Evolutionary conservation across 2,888 invertebrate genomes (phyloP).

Genomic region (Chrysolina oricalcia): DNA sequence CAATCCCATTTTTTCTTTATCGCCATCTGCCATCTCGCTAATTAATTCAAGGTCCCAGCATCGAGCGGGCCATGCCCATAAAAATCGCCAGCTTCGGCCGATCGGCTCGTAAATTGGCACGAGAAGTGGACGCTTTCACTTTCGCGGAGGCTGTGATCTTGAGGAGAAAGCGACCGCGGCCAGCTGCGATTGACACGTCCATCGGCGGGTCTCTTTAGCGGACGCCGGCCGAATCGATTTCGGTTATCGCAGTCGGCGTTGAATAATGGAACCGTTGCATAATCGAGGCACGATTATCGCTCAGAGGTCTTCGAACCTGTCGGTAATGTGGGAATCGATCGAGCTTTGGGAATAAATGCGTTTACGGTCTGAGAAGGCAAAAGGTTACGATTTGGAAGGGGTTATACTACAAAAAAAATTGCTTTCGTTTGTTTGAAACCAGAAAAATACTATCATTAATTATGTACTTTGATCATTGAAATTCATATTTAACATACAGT

Average conservation of each 20-base stretch:
- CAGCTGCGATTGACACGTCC: slow-evolving; percentile 39
- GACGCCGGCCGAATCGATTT: slow-evolving; percentile 6
- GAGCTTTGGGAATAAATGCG: no score
- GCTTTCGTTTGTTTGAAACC: no score
- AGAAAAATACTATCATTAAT: no score
- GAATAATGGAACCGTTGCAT: slow-evolving; percentile 16
- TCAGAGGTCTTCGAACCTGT: slow-evolving; percentile 3
- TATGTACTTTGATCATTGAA: no score
- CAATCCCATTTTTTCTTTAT: neutral
- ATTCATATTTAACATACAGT: no score
- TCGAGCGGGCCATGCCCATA: slow-evolving; percentile 4
- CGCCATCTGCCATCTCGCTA: slow-evolving; percentile 10
- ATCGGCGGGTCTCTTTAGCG: slow-evolving; percentile 17
- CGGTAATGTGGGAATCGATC: neutral
- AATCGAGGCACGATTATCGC: neutral
- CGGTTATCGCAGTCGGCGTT: slow-evolving; percentile 10
- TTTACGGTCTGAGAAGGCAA: no score
- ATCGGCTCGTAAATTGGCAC: slow-evolving; percentile 9
- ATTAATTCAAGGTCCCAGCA: slow-evolving; percentile 19
- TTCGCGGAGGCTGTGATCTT: slow-evolving; percentile 46
- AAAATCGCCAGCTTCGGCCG: slow-evolving; percentile 14
- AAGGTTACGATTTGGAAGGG: no score
- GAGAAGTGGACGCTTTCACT: slow-evolving; percentile 47
- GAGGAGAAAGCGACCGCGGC: slow-evolving; percentile 45
- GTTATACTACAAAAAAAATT: no score